Base-by-base conservation (phyloP, 1,140 invertebrate species). In the Phortica variegata region DNA sequence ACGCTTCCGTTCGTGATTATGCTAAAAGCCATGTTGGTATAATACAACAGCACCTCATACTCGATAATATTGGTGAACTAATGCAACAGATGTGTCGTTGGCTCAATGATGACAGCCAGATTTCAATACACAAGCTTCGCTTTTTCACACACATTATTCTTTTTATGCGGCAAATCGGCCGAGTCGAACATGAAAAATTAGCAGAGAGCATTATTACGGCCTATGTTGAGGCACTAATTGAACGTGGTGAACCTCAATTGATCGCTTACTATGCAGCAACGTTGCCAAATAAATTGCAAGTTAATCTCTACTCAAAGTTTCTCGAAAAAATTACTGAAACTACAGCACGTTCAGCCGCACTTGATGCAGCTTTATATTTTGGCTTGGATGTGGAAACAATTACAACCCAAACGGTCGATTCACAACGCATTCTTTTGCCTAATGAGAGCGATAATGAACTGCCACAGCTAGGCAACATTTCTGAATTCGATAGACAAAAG, bases 101-200 rank as follows among this genome's bases (percentile, higher is more conserved):
- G 73, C 52, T 78, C 75, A 16, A 80, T 73, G 31, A 43, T 8
- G 44, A 17, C 13, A 49, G 21, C 7, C 78, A 78, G 56, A 55
- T 72, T 21, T 76, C 80, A 45, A 76, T 80, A 3, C 74, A 79
- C 29, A 77, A 83, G 44, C 75, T 83, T 52, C 76, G 92, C 56
- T 91, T 94, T 53, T 78, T 91, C 61, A 86, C 91, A 0, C 93
- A 97, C 77, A 76, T 97, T 13, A 83, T 93, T 10, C 77, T 96
- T 1, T 87, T 95, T 48, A 82, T 96, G 19, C 80, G 88, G 26
- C 82, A 86, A 49, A 85, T 93, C 53, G 89, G 89, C 1, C 84
- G 84, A 56, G 77, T 82, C 52, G 80, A 81, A 41, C 75, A 80
- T 18, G 81, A 87, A 39, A 82, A 87, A 59, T 76, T 85, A 29